Base-by-base conservation (phyloP, 2,113 vertebrate genomes). In the Aptenodytes patagonicus region DNA sequence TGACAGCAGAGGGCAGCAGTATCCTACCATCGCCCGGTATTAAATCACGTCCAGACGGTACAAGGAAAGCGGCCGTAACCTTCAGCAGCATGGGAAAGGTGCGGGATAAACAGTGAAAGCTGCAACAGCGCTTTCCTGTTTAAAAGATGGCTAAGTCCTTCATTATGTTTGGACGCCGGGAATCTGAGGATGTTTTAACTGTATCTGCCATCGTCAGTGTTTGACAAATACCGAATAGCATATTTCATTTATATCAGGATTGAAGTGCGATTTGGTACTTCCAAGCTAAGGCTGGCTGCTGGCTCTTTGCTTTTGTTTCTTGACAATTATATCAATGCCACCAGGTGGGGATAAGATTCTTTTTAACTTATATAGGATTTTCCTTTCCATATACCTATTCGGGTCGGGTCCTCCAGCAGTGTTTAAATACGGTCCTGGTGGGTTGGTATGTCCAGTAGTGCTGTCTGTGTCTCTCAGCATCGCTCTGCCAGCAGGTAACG, bases 1-100 rank as follows among this genome's bases (percentile, higher is more conserved):
- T 15, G 89, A 11, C 97, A 88, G 94, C 97, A 97, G 96, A 83
- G 95, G 97, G 96, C 97, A 95, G 96, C 96, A 98, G 91, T 31
- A 32, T 32, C 46, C 83, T 8, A 3, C 46, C 8, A 5, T 51
- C 29, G 29, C 49, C 32, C 20, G 2, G 32, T 38, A 1, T 5
- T 18, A 12, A 11, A 8, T 5, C 68, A 6, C 4, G 7, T 5
- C 73, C 32, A 7, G 11, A 2, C 5, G 57, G 57, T 22, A 6
- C 32, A 3, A 10, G 57, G 34, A 15, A 24, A 10, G 57, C 57
- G 14, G 13, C 57, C 4, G 40, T 8, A 2, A 21, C 42, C 14
- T 13, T 2, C 32, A 0, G 32, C 73, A 19, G 49, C 2, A 1
- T 0, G 28, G 11, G 46, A 25, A 16, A 9, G 51, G 13, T 1